Evolutionary conservation across 37 sponge, comb jelly and placozoan species (phyloP).

Genomic region (Axinella damicornis): DNA sequence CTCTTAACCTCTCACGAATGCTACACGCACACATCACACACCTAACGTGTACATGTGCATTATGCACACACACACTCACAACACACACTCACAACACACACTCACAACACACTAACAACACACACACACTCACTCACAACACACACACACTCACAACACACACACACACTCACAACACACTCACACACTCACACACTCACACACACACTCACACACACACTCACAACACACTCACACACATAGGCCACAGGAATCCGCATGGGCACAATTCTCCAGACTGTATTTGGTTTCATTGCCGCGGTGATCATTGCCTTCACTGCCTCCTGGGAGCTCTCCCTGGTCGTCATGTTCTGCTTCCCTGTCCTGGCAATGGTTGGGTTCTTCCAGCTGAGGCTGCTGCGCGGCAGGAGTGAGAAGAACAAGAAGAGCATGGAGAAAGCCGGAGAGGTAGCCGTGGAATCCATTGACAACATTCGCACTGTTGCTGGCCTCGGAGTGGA

Average conservation of each 20-base stretch:
- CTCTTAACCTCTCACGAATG: too few relatives aligned
- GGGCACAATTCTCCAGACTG: constrained; percentile 62
- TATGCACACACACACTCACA: too few relatives aligned
- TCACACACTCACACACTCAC: too few relatives aligned
- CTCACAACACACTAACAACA: too few relatives aligned
- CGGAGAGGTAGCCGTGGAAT: constrained; percentile 68
- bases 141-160: neutral
- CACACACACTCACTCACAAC: neutral
- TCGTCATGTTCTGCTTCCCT: constrained; percentile 66
- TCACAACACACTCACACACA: too few relatives aligned
- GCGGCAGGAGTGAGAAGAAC: constrained; percentile 67
- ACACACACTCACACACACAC: too few relatives aligned
- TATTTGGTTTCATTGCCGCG: constrained; percentile 69
- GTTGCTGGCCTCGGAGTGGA: constrained; percentile 79
- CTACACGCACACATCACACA: too few relatives aligned
- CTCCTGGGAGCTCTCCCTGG: constrained; percentile 86
- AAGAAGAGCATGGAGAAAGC: constrained; percentile 66
- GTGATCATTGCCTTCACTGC: constrained; percentile 71
- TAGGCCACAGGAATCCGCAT: constrained; percentile 86
- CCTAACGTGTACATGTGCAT: too few relatives aligned
- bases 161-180: too few relatives aligned
- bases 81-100: too few relatives aligned
- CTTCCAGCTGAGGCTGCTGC: constrained; percentile 69
- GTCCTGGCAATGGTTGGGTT: constrained; percentile 50
- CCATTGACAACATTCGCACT: constrained; percentile 86